Base-by-base conservation (phyloP, 2,113 vertebrate genomes). In the Rhabdomys dilectus region DNA sequence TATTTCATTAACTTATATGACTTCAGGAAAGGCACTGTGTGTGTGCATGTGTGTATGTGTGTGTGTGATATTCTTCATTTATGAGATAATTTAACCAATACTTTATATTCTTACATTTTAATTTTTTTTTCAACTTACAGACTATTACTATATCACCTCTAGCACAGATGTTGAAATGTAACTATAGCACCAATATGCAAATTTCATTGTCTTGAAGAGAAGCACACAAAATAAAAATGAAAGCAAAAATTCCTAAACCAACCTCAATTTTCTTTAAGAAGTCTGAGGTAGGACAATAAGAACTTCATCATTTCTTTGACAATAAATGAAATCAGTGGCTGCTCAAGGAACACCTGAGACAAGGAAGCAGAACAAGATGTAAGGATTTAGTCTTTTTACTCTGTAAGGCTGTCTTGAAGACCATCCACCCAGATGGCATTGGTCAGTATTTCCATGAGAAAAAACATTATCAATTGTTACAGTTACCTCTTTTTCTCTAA, bases 221-320 rank as follows among this genome's bases (percentile, higher is more conserved):
- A 72, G 88, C 75, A 56, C 22, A 70, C 45, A 87, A 80, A 91
- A 85, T 17, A 72, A 82, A 36, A 94, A n/a, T 73, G 53, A 92
- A 85, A 84, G 86, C 21, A 53, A 92, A 90, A 91, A 70, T 29
- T 0, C 12, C 42, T 45, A 34, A 80, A 68, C 0, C 2, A 87
- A 66, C 1, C 21, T 78, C 76, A 95, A 91, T 73, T 89, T 36
- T 90, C 34, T 89, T 70, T 39, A 73, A 68, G 39, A 75, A 76
- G 78, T 86, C 45, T 60, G 36, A 45, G 51, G 39, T 36, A 36
- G 26, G 15, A 29, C 22, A 66, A 58, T 8, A 88, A 84, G 34
- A 89, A 91, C 0, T 17, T 5, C 58, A 9, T 78, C 19, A 58
- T 75, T 68, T 94, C 7, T 58, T 78, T 95, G 68, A n/a, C 51